Conservation (phyloP, 1,140 invertebrate species). For the Macrosteles quadrilineatus region DNA sequence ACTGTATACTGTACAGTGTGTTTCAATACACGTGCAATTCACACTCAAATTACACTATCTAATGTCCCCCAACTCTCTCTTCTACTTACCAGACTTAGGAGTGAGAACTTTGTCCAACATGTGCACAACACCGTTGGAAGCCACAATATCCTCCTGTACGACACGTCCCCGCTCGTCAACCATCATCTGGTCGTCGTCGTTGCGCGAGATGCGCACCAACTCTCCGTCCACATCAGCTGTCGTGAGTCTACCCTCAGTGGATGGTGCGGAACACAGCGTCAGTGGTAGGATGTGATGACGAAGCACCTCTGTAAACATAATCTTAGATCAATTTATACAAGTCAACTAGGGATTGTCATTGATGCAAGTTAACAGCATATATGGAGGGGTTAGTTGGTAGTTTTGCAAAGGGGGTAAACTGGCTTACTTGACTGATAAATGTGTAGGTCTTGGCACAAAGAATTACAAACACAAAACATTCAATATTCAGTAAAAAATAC, state of each 20-base stretch:
- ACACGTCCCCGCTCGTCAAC: conserved; percentile 52
- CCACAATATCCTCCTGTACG: conserved; percentile 54
- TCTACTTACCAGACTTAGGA: conserved; percentile 52
- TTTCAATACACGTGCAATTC: too few relatives aligned
- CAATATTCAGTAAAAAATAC: too few relatives aligned
- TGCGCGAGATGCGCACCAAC: conserved; percentile 49
- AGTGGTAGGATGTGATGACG: conserved; percentile 57
- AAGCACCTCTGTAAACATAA: conserved; percentile 50
- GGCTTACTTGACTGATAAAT: too few relatives aligned
- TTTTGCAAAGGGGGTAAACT: too few relatives aligned
- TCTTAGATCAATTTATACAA: background rate
- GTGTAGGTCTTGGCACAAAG: too few relatives aligned
- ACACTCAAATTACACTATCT: too few relatives aligned
- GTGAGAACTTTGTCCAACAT: conserved; percentile 57
- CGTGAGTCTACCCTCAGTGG: conserved; percentile 46
- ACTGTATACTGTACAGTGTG: too few relatives aligned
- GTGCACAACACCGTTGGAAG: conserved; percentile 60
- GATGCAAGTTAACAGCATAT: too few relatives aligned
- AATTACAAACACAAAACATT: too few relatives aligned
- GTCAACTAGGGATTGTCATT: background rate
- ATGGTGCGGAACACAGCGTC: conserved; percentile 55
- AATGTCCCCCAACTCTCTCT: too few relatives aligned
- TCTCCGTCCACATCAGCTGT: conserved; percentile 49
- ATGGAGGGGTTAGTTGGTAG: too few relatives aligned
- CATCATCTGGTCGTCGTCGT: conserved; percentile 50